Percentiles rank a stretch among this genome's conserved stretches.
Conservation (phyloP, 2,797 vertebrate species). For the Carapus acus region DNA sequence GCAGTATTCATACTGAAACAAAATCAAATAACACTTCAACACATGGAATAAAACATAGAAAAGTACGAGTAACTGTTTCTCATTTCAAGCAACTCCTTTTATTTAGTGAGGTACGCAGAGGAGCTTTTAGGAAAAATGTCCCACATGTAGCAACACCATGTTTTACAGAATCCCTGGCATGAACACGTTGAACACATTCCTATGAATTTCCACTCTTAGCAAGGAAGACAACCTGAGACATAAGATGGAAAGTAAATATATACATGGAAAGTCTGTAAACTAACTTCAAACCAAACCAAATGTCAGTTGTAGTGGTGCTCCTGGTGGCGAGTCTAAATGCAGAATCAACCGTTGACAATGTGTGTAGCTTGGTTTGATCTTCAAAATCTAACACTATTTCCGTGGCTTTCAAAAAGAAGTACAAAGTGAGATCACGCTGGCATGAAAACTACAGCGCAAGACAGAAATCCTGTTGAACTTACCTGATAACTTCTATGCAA, state of each 20-base stretch:
- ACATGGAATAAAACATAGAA: too few species aligned
- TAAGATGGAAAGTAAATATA: conserved; percentile 50
- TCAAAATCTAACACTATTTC: conserved; percentile 10
- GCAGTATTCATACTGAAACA: too few species aligned
- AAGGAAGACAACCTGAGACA: conserved; percentile 39
- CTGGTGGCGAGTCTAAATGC: conserved; percentile 15
- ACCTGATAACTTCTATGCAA: conserved; percentile 8
- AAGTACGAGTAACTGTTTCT: too few species aligned
- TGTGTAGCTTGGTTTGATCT: neutral
- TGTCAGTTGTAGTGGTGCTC: conserved; percentile 21
- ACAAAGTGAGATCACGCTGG: conserved; percentile 11
- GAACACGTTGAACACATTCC: conserved; percentile 17
- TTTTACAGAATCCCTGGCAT: conserved; percentile 32
- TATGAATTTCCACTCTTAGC: conserved; percentile 10
- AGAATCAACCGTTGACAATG: conserved; percentile 6
- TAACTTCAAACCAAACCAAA: conserved; percentile 28
- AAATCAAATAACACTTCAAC: too few species aligned
- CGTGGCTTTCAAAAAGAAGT: conserved; percentile 19
- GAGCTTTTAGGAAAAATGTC: conserved; percentile 26
- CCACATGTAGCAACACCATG: conserved; percentile 14
- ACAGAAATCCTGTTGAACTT: conserved; percentile 17
- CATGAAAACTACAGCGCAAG: conserved; percentile 9
- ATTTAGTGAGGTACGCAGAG: conserved; percentile 39
- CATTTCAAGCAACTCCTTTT: conserved; percentile 25
- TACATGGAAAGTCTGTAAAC: conserved; percentile 45